Evolutionary conservation across 2,113 vertebrate species (phyloP), one percentile per base, ranked within the genome.

Genomic region (Upupa epops): DNA sequence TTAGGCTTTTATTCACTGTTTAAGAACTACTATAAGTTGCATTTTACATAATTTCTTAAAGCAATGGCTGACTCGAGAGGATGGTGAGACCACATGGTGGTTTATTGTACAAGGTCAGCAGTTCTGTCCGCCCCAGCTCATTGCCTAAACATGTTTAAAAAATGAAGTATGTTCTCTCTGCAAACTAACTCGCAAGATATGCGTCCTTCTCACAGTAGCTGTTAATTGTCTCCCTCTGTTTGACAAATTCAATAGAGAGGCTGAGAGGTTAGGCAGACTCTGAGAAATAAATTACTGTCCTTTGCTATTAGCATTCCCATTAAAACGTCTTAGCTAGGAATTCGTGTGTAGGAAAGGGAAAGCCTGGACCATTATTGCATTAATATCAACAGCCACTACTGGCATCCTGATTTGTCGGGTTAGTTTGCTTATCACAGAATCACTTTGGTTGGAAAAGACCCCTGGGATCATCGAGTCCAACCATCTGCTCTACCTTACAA

Each of bases 191-290:
- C 61, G 71, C 81, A 86, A 93, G 90, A 69, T 78, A 91, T 92
- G 58, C 65, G 94, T 84, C n/a, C 4, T 72, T 25, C 19, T 88
- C 46, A 24, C 72, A 52, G 59, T 21, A 37, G 61, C 83, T 91
- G 52, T 65, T 93, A 95, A 91, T 93, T 93, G 56, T 65, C 58
- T 90, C 40, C 58, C 86, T 84, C n/a, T 72, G 28, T 48, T 61
- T 95, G 65, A 81, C 95, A 91, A 54, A 88, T 36, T 88, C 31
- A 29, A 82, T 37, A 56, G 56, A 70, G 56, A 83, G 86, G 31
- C 51, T 4, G 10, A 84, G 40, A 88, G 76, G 83, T 90, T 76
- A 94, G 48, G 32, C 40, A 89, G 17, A 71, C 31, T 51, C 60
- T 89, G 80, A 93, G 92, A 94, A 95, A 88, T 65, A 3, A 76